Conservation (phyloP, 2,888 invertebrate genomes). For the Drosophila birchii region DNA sequence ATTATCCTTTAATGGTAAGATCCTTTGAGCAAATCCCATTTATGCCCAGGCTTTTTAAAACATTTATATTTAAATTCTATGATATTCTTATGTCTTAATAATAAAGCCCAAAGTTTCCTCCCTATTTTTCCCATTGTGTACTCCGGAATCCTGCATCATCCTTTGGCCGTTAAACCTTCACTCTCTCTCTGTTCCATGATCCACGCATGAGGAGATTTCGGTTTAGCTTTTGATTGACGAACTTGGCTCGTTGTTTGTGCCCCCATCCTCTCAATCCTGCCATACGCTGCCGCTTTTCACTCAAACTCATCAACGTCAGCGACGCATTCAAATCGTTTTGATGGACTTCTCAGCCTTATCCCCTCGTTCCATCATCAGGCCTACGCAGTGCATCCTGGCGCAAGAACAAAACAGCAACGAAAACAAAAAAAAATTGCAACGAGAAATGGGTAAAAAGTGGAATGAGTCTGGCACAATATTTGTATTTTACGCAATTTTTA, state of each 20-base stretch:
- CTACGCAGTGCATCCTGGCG: constrained; percentile 65
- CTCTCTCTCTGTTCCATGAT: constrained; percentile 38
- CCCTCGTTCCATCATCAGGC: constrained; percentile 32
- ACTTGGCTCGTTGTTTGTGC: constrained; percentile 69
- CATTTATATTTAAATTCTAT: no score
- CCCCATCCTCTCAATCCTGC: constrained; percentile 35
- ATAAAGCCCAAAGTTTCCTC: not conserved
- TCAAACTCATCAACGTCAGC: constrained; percentile 82
- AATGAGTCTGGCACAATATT: constrained; percentile 71
- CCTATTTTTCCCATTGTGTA: constrained; percentile 1
- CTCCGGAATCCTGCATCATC: constrained; percentile 48
- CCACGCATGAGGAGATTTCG: constrained; percentile 84
- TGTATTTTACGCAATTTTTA: constrained; percentile 81
- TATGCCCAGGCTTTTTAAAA: rapidly evolving
- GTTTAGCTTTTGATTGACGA: constrained; percentile 82
- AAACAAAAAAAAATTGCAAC: constrained; percentile 34
- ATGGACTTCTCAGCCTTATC: constrained; percentile 70
- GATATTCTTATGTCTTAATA: not conserved
- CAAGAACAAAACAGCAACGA: constrained; percentile 53
- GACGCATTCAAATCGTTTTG: constrained; percentile 84
- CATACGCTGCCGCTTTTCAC: constrained; percentile 65
- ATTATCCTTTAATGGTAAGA: not conserved
- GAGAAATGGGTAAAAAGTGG: constrained; percentile 31
- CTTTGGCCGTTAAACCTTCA: constrained; percentile 66
- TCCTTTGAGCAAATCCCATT: rapidly evolving